A percentile compares a stretch with the other conserved stretches of the same genome.
phyloP scores from a whole-genome alignment of 2,797 vertebrate genomes.

The Oceanodroma leucorhoa region DNA sequence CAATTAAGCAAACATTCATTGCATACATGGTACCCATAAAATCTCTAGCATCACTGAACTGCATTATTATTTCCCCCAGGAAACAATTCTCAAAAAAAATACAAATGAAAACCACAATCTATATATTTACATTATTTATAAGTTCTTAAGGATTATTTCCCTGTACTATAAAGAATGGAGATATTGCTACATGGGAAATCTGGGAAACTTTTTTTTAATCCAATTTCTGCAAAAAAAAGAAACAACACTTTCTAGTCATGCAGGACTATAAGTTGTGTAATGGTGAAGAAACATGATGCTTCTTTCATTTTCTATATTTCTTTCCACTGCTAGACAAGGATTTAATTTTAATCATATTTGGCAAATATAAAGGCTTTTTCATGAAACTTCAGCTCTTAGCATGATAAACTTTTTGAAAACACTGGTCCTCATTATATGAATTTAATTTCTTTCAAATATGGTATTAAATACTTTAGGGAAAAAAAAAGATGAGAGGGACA shows the following conservation, averaged over 20 bases:
- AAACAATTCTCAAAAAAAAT: not conserved
- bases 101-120: not conserved
- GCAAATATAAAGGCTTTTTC: not conserved
- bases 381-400: not conserved
- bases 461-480: fast-evolving
- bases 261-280: not conserved
- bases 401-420: not conserved
- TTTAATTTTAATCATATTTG: not conserved
- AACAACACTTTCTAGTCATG: not conserved
- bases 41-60: not conserved
- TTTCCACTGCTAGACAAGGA: not conserved
- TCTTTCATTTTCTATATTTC: not conserved
- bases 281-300: not conserved
- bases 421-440: fast-evolving
- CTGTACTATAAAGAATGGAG: not conserved
- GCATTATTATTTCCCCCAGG: slow-evolving; percentile 14
- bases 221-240: not conserved
- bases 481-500: not conserved
- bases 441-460: fast-evolving
- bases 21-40: not conserved
- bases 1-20: not conserved
- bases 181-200: not conserved
- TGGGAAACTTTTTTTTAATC: not conserved
- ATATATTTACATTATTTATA: slow-evolving; percentile 2
- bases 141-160: not conserved